Conservation (phyloP, 2,113 vertebrate species). For the Opisthocomus hoazin region DNA sequence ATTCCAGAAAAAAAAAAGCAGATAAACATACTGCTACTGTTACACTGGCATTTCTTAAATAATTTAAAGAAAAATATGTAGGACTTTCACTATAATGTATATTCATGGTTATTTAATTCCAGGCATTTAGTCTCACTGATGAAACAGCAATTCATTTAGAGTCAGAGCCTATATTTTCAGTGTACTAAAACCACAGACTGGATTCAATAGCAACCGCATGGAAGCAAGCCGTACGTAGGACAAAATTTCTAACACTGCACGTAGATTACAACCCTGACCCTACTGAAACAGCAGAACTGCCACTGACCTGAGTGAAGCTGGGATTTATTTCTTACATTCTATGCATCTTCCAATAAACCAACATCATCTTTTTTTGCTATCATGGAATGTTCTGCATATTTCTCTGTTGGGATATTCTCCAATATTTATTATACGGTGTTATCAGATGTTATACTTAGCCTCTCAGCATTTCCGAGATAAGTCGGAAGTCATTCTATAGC, state of each 20-base stretch:
- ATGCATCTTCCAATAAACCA: neutral
- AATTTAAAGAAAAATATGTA: neutral
- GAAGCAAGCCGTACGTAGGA: neutral
- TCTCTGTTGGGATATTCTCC: neutral
- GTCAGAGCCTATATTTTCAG: neutral
- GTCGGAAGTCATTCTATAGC: neutral
- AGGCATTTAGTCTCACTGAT: neutral
- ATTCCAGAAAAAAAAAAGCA: neutral
- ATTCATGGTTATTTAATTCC: neutral
- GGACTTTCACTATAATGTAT: neutral
- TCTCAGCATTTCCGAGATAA: neutral
- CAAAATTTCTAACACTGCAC: neutral
- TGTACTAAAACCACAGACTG: neutral
- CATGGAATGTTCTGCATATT: fast-evolving
- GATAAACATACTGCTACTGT: neutral
- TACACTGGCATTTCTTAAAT: neutral
- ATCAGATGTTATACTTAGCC: neutral
- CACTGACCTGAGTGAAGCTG: neutral
- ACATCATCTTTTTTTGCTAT: neutral
- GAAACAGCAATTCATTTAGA: neutral
- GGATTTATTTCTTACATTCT: neutral
- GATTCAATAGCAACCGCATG: neutral
- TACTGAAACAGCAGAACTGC: neutral
- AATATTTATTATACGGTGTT: neutral
- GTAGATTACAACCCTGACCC: neutral